phyloP scores from a whole-genome alignment of 2,888 invertebrate species.

The Leptarthrus brevirostris region DNA sequence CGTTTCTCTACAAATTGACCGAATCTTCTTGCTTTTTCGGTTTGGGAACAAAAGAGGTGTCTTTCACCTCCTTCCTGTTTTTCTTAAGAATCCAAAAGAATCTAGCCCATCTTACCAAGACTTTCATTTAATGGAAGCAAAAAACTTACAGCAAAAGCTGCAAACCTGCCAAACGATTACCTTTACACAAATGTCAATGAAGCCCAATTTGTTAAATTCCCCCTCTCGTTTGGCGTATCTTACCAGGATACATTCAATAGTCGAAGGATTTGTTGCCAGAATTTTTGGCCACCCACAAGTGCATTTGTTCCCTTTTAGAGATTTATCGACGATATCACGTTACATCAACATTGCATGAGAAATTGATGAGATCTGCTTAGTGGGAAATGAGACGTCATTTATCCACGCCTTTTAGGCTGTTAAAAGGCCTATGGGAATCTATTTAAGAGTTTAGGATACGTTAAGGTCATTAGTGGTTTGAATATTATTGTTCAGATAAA shows the following conservation, averaged over 20 bases:
- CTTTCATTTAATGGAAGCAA: slow-evolving; percentile 18
- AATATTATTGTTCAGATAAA: too few species aligned
- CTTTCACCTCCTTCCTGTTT: neutral
- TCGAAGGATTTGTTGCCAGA: neutral
- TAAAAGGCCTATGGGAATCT: slow-evolving; percentile 24
- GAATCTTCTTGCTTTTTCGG: neutral
- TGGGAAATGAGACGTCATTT: slow-evolving; percentile 45
- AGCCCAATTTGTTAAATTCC: slow-evolving; percentile 43
- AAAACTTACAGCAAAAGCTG: neutral
- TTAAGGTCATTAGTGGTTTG: too few species aligned
- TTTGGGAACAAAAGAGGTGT: neutral
- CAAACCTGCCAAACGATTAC: slow-evolving; percentile 33
- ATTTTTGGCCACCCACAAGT: neutral
- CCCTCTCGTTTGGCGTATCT: neutral
- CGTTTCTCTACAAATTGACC: slow-evolving; percentile 12
- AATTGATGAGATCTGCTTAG: slow-evolving; percentile 43
- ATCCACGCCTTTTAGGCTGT: slow-evolving; percentile 13
- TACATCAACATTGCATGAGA: slow-evolving; percentile 29
- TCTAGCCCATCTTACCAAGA: neutral
- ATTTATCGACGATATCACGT: slow-evolving; percentile 37
- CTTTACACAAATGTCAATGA: slow-evolving; percentile 50
- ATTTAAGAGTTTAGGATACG: neutral
- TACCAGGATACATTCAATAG: neutral
- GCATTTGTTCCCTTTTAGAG: slow-evolving; percentile 8
- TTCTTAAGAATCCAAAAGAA: neutral